Percentiles rank a stretch among this genome's conserved stretches.
phyloP scores from a whole-genome alignment of 2,888 invertebrate species.

The Scaptomyza parva region DNA sequence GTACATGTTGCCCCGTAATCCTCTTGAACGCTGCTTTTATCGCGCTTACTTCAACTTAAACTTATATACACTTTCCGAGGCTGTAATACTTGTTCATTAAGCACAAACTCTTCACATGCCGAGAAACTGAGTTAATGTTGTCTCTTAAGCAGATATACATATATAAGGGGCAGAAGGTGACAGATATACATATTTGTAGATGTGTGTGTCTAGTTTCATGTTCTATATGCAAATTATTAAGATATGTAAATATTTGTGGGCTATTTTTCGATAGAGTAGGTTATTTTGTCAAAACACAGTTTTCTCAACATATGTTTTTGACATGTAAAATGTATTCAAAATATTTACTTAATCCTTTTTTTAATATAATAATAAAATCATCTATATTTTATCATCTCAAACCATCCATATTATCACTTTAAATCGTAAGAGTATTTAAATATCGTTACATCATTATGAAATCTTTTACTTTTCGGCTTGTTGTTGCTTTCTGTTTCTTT shows the following conservation, averaged over 20 bases:
- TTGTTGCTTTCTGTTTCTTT: constrained; percentile 58
- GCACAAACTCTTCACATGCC: constrained; percentile 15
- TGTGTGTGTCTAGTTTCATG: neutral
- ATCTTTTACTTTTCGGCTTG: constrained; percentile 29
- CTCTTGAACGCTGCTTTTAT: constrained; percentile 79
- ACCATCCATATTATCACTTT: too few relatives aligned
- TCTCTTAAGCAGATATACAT: neutral
- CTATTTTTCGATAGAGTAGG: neutral
- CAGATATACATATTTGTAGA: neutral
- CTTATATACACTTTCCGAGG: constrained; percentile 38
- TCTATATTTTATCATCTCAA: too few relatives aligned
- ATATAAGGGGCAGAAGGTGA: neutral
- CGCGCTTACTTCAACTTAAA: constrained; percentile 64
- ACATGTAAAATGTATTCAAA: too few relatives aligned
- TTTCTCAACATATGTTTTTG: too few relatives aligned
- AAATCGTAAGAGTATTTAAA: constrained; percentile 27
- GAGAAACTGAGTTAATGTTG: constrained; percentile 22
- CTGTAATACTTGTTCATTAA: constrained; percentile 52
- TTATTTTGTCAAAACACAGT: neutral
- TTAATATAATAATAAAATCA: too few relatives aligned
- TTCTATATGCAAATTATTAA: neutral
- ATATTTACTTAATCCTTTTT: too few relatives aligned
- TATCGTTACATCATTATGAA: constrained; percentile 9
- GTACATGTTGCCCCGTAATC: constrained; percentile 56
- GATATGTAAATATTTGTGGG: neutral